Evolutionary conservation across 2,113 vertebrate genomes (phyloP), one percentile per base, ranked within the genome.

Genomic region (Pimephales promelas): DNA sequence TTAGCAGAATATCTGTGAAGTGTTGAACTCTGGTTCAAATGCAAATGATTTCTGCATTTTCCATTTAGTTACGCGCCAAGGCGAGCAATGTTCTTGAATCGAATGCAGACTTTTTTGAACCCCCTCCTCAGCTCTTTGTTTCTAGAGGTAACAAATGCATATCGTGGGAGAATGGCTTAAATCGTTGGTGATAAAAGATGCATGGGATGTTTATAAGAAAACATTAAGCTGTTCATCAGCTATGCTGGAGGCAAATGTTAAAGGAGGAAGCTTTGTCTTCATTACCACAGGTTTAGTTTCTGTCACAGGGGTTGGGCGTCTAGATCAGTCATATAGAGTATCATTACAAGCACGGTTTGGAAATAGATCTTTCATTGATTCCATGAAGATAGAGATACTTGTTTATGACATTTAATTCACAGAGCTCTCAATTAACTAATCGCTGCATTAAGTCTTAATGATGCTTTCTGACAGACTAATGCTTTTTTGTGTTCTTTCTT

Each of bases 201-300:
- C 57, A 83, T 88, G 84, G 79, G 84, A 82, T 85, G 84, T 77
- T 85, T 85, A 61, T 76, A 87, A 83, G 66, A 83, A 85, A 85
- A 85, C 84, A 87, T 85, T 82, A 64, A 80, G 61, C 81, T 61
- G 80, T 85, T 88, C 85, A 86, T 88, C 78, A 68, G 59, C 34
- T 62, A 14, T 40, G 87, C 87, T 61, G 77, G 31, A 76, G 87
- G 87, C 87, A 59, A 81, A 52, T 59, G 47, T 57, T 49, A 71
- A 49, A 49, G 64, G 71, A 84, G 49, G 52, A n/a, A 62, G 81
- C 81, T 88, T 86, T 73, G 72, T 88, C 87, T 86, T 88, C 87
- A 88, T 88, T 88, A 88, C 84, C 77, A 16, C 77, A 72, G 64
- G 87, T 81, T 88, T 86, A 16, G 77, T 81, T 83, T 86, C 72